Conservation (phyloP, 2,888 invertebrate species). For the Ectemnius cavifrons region DNA sequence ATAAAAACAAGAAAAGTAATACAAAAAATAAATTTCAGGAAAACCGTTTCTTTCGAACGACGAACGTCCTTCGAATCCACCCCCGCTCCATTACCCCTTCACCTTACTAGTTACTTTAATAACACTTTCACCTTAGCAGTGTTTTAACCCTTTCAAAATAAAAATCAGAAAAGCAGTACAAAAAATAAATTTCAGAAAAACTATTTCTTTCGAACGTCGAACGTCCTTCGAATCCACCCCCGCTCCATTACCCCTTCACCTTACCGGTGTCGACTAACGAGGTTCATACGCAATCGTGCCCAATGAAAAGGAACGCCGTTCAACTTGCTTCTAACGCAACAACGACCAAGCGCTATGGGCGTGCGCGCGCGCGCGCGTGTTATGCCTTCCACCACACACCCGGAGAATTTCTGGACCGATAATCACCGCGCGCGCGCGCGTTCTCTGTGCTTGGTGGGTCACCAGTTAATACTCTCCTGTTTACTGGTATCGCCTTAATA, state of each 20-base stretch:
- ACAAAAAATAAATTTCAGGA: too few relatives aligned
- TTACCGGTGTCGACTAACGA: constrained; percentile 28
- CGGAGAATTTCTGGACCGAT: constrained; percentile 29
- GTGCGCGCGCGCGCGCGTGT: neutral
- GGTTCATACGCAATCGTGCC: constrained; percentile 34
- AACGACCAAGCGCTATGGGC: neutral
- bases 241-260: constrained; percentile 27
- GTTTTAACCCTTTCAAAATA: too few relatives aligned
- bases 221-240: constrained; percentile 17
- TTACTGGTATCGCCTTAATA: constrained; percentile 43
- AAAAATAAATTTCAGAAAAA: too few relatives aligned
- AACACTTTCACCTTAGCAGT: too few relatives aligned
- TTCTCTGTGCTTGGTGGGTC: constrained; percentile 5
- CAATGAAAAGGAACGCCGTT: constrained; percentile 45
- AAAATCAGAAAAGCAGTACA: too few relatives aligned
- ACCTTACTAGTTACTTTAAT: too few relatives aligned
- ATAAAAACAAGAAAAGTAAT: too few relatives aligned
- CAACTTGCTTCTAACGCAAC: constrained; percentile 32
- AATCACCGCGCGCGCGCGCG: constrained; percentile 16
- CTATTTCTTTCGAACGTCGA: too few relatives aligned
- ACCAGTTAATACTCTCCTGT: constrained; percentile 33
- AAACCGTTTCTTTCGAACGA: too few relatives aligned
- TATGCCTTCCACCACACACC: neutral
- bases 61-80: too few relatives aligned
- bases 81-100: too few relatives aligned